Evolutionary conservation across 2,113 vertebrate species (phyloP).

Genomic region (Pseudolaguvia tuberculata): DNA sequence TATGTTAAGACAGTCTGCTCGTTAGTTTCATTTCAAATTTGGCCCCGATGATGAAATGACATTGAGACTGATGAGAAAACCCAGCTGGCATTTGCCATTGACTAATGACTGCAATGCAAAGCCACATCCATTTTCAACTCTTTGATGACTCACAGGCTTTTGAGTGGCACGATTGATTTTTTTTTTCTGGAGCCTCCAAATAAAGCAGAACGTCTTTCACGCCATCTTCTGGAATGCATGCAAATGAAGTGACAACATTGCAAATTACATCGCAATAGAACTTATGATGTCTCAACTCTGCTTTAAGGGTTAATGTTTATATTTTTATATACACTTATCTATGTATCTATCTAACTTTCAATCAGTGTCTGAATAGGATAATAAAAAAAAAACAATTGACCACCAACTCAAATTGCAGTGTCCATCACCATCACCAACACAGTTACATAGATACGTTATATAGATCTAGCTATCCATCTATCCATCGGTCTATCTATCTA

Average conservation of each 20-base stretch:
- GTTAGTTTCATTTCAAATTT: slow-evolving; percentile 37
- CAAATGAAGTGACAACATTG: neutral
- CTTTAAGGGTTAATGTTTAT: too few species aligned
- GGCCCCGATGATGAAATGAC: slow-evolving; percentile 15
- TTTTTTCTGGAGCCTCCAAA: neutral
- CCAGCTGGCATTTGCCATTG: slow-evolving; percentile 31
- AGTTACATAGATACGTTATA: too few species aligned
- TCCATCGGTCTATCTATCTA: too few species aligned
- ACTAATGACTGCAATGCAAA: slow-evolving; percentile 30
- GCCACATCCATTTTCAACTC: neutral
- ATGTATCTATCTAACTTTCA: too few species aligned
- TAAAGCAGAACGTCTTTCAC: neutral
- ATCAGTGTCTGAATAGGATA: too few species aligned
- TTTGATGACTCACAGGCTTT: neutral
- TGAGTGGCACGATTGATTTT: neutral
- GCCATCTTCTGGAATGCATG: neutral
- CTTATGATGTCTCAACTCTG: neutral
- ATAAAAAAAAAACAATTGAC: too few species aligned
- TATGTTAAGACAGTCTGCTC: slow-evolving; percentile 18
- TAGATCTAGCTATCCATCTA: too few species aligned
- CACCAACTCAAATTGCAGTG: too few species aligned
- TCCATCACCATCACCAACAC: too few species aligned
- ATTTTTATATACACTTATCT: neutral
- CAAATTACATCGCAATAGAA: neutral
- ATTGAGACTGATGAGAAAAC: slow-evolving; percentile 24